Evolutionary conservation across 2,113 vertebrate species (phyloP).

Genomic region (Protobothrops flavoviridis): DNA sequence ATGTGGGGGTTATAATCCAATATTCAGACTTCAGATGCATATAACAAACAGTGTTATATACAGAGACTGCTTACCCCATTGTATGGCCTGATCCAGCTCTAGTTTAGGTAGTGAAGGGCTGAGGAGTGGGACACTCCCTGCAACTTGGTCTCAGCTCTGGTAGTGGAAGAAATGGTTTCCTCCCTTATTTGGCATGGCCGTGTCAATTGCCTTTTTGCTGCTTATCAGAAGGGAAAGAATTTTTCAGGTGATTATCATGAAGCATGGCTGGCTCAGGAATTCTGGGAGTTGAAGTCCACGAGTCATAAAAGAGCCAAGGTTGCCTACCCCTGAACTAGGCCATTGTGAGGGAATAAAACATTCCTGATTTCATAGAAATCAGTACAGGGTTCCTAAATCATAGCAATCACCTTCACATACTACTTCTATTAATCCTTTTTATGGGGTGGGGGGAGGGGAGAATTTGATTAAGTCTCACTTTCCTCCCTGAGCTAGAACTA

Average conservation of each 20-base stretch:
- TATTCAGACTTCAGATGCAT: neutral
- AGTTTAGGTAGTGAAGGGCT: neutral
- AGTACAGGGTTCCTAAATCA: neutral
- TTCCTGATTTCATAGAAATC: neutral
- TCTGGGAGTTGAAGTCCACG: no score
- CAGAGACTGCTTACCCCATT: neutral
- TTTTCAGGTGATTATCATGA: neutral
- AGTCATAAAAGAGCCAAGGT: no score
- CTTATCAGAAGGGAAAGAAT: neutral
- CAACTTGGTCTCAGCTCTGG: neutral
- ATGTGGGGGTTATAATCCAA: neutral
- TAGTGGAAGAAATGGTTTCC: neutral
- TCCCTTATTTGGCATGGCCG: neutral
- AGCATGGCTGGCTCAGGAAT: neutral
- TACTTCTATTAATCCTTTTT: neutral
- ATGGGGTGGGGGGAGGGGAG: no score
- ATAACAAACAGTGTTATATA: neutral
- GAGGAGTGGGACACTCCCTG: neutral
- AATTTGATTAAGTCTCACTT: neutral
- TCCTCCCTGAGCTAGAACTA: neutral
- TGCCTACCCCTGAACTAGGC: neutral
- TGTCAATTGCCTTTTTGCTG: neutral
- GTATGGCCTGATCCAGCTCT: neutral
- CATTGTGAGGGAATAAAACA: neutral
- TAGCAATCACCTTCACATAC: neutral